Conservation (phyloP, 2,888 invertebrate species). For the Lissocephala sabroskyi region DNA sequence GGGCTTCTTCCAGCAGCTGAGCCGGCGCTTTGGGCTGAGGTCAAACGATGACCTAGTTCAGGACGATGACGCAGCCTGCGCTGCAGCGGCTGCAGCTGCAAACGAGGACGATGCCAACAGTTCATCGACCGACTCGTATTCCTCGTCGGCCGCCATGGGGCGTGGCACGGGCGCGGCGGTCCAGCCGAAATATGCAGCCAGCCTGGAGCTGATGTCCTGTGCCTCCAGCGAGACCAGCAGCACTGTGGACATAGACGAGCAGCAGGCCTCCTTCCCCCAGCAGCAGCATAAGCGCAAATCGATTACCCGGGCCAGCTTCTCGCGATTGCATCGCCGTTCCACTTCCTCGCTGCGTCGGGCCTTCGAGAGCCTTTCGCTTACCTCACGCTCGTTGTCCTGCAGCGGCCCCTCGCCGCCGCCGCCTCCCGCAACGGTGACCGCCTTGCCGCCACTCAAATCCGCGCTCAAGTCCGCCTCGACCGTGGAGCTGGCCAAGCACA, state of each 20-base stretch:
- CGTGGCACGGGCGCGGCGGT: conserved; percentile 9
- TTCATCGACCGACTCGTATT: conserved; percentile 72
- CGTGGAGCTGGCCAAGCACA: conserved; percentile 51
- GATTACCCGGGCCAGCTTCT: conserved; percentile 60
- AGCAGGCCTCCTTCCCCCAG: conserved; percentile 32
- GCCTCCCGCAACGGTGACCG: conserved; percentile 22
- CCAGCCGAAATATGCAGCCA: neutral
- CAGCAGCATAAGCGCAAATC: conserved; percentile 44
- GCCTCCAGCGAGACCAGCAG: conserved; percentile 78
- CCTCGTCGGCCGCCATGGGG: conserved; percentile 46
- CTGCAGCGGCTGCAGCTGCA: conserved; percentile 14
- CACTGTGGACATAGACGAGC: conserved; percentile 74
- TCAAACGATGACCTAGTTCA: conserved; percentile 73
- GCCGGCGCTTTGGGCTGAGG: conserved; percentile 77
- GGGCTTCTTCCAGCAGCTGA: conserved; percentile 79
- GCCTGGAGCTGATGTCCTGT: conserved; percentile 64
- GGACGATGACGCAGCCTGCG: conserved; percentile 34
- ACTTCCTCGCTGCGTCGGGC: conserved; percentile 81
- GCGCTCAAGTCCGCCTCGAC: conserved; percentile 59
- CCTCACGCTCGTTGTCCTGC: conserved; percentile 78
- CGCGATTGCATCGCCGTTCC: conserved; percentile 74
- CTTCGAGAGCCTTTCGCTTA: conserved; percentile 80
- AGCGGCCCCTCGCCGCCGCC: conserved; percentile 73
- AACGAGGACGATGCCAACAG: conserved; percentile 73
- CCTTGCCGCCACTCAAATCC: conserved; percentile 53